Base-by-base conservation (phyloP, 2,888 invertebrate genomes). In the Napeogenes sylphis region DNA sequence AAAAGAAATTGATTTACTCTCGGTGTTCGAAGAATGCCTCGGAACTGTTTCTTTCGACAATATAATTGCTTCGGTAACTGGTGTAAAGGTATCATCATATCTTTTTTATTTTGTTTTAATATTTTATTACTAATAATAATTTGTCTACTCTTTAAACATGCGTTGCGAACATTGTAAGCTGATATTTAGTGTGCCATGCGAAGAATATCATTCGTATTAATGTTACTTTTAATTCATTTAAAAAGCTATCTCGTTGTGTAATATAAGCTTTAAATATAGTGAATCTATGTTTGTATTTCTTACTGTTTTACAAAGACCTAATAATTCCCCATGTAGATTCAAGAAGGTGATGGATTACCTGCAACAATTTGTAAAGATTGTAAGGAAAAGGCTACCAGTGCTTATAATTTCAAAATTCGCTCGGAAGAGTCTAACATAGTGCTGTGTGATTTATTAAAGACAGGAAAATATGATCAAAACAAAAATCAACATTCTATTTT, bases 271-370 rank as follows among this genome's bases (percentile, higher is more conserved):
- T 38, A 38, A n/a, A 10, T 53, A 57, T 30, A 21, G 21, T 21
- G 21, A 21, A 21, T 21, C 21, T 21, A 46, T 13, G 33, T 56
- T 35, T 57, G 57, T 64, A 30, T 45, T 56, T 33, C 35, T 56
- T 13, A 45, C 38, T 54, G 32, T 21, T 42, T 58, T 59, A 6
- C 21, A 30, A 21, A 10, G 10, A 30, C 51, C 4, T 30, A 30
- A 51, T 51, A 30, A 51, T 51, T 59, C 56, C 56, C 33, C 51
- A 65, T 70, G n/a, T 72, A 90, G 90, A 82, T 89, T 66, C 73
- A 73, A 56, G 78, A 75, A 71, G 80, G 78, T 55, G 91, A 91
- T 81, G 89, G 87, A 3, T 71, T 89, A 45, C 91, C 91, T 5
- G 69, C 80, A 38, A 84, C 81, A 59, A 82, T 91, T 65, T 91